Evolutionary conservation across 2,888 invertebrate genomes (phyloP), one percentile per base, ranked within the genome.

Genomic region (Apamea epomidion): DNA sequence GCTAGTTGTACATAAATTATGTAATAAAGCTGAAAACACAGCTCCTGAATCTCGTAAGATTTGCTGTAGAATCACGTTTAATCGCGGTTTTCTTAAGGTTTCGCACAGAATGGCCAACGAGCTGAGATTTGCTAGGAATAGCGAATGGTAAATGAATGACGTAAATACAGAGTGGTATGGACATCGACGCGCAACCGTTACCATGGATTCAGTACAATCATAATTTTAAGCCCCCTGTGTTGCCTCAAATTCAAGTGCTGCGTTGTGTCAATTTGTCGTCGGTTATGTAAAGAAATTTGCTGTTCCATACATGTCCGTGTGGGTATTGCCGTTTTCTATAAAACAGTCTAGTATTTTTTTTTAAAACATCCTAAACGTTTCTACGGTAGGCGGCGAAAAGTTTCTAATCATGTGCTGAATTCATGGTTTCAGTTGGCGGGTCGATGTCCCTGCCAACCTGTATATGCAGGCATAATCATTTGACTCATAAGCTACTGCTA

Each of bases 1-100:
- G 21, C 54, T 54, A 69, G 16, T 65, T 64, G 69, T 83, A 76
- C 45, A 71, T 82, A 73, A 75, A 78, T 78, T 72, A 79, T 29
- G 60, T 64, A 72, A 72, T 69, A 71, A 29, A 64, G 58, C 71
- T 60, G 62, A 67, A 77, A 81, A 78, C 75, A 78, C 45, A 51
- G 64, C 21, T 74, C 67, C 73, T 54, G 62, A 80, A 81, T 64
- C 60, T 71, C 14, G 60, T 48, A 71, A 54, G 32, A 74, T 82
- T 79, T 80, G 70, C 68, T 74, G 62, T 70, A 60, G 42, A 80
- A 81, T 71, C 45, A 74, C 65, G 60, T 81, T 71, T 78, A 78
- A 84, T 78, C 65, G 25, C 51, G 42, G 62, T 80, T 78, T 65
- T 67, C 65, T 14, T 76, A 60, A 45, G 73, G 42, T 60, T 80